phyloP scores from a whole-genome alignment of 2,888 invertebrate genomes.

The Drosophila antonietae region DNA sequence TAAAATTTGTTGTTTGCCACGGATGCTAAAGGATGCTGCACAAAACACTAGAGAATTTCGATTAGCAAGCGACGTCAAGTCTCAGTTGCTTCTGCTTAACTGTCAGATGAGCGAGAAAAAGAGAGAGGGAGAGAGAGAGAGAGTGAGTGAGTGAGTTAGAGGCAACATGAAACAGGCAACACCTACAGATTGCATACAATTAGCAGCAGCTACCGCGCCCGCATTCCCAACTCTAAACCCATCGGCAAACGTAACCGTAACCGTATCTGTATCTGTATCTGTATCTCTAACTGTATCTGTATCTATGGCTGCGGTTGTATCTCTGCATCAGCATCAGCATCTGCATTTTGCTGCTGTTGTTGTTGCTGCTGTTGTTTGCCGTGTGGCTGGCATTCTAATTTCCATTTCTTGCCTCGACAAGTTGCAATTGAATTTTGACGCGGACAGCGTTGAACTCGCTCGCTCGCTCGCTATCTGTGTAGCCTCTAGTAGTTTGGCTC shows the following conservation, averaged over 20 bases:
- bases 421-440: constrained; percentile 77
- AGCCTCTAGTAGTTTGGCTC: background rate
- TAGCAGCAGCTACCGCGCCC: constrained; percentile 44
- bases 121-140: background rate
- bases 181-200: constrained; percentile 78
- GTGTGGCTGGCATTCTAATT: constrained; percentile 60
- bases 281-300: constrained; percentile 20
- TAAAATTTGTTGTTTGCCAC: constrained; percentile 5
- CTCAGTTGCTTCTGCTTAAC: constrained; percentile 33
- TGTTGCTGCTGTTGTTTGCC: constrained; percentile 8
- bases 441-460: constrained; percentile 38
- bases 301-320: constrained; percentile 1
- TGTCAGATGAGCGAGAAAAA: constrained; percentile 37
- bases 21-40: constrained; percentile 8
- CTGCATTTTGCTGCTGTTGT: constrained; percentile 18
- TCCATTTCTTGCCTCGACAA: constrained; percentile 63
- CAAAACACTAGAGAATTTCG: constrained; percentile 53
- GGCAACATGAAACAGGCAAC: constrained; percentile 40
- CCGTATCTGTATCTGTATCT: constrained; percentile 2
- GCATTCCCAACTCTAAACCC: constrained; percentile 1
- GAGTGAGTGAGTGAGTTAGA: background rate
- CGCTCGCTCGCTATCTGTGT: constrained; percentile 10
- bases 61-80: constrained; percentile 26
- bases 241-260: constrained; percentile 6
- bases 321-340: background rate